These are phyloP conservation scores for Myiagra hebetior DNA, from an alignment of 2,113 vertebrate genomes.

Conservation along the genomic window DNA sequence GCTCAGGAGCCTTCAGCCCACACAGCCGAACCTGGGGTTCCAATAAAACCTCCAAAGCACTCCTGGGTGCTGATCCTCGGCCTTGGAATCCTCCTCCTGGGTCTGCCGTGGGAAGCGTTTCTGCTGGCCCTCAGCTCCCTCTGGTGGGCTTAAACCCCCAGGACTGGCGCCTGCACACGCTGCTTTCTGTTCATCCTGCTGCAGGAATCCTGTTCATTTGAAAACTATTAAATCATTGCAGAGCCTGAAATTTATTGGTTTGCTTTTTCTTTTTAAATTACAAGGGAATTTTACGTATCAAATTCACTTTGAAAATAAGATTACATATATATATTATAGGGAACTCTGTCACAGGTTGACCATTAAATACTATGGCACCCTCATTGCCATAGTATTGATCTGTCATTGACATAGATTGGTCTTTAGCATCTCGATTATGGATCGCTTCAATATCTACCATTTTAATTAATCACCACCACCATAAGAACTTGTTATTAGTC, in stretches of 20 bases:
- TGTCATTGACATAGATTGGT: neutral
- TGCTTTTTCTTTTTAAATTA: neutral
- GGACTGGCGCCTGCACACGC: neutral
- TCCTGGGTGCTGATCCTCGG: neutral
- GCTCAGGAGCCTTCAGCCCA: neutral
- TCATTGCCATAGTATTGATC: neutral
- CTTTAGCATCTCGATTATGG: neutral
- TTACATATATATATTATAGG: neutral
- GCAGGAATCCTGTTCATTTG: neutral
- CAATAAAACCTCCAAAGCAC: neutral
- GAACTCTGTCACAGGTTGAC: neutral
- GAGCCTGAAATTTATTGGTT: neutral
- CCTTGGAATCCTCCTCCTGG: neutral
- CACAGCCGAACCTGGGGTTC: neutral
- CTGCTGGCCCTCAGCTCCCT: neutral
- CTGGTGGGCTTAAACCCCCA: neutral
- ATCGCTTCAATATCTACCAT: neutral
- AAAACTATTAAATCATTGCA: neutral
- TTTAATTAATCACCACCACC: neutral
- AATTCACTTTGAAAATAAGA: neutral
- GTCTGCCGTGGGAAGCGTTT: rapidly evolving
- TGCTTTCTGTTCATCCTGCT: neutral
- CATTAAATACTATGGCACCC: neutral
- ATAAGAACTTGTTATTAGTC: neutral
- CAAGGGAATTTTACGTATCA: neutral